A percentile compares a stretch with the other conserved stretches of the same genome.
phyloP scores from a whole-genome alignment of 2,888 invertebrate species.

The Seira sanloemensis region DNA sequence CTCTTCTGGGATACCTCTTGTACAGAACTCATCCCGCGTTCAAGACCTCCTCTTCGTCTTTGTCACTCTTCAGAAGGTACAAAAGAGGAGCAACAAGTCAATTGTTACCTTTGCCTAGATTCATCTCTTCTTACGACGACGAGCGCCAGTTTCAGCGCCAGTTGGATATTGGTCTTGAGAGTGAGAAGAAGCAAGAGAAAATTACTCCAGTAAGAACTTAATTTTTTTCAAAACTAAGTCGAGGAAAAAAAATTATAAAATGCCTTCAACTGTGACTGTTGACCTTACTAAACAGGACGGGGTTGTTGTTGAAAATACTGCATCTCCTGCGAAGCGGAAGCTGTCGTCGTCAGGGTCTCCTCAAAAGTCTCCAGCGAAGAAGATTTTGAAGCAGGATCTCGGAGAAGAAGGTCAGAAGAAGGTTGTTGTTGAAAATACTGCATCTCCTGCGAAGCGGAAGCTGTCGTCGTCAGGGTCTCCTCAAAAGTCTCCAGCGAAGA shows the following conservation, averaged over 20 bases:
- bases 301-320: no score
- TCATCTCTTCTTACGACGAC: slow-evolving; percentile 23
- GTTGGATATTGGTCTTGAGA: slow-evolving; percentile 2
- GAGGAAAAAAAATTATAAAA: no score
- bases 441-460: slow-evolving; percentile 46
- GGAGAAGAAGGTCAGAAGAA: not conserved
- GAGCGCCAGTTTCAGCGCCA: no score
- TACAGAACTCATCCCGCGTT: slow-evolving; percentile 52
- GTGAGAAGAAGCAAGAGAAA: slow-evolving; percentile 19
- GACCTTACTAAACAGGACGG: not conserved
- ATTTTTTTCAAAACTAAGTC: not conserved
- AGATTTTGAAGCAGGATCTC: slow-evolving; percentile 28
- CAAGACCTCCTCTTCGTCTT: slow-evolving; percentile 31
- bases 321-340: slow-evolving; percentile 46
- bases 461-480: slow-evolving; percentile 36
- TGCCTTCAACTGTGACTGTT: not conserved
- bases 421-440: not conserved
- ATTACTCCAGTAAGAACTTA: not conserved
- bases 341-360: not conserved
- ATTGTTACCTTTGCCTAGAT: slow-evolving; percentile 22
- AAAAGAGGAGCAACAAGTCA: not conserved
- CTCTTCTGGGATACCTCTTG: slow-evolving; percentile 17
- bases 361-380: slow-evolving; percentile 15
- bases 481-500: slow-evolving; percentile 28
- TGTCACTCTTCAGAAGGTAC: slow-evolving; percentile 25